Conservation (phyloP, 2,888 invertebrate species). For the Lottia scabra region DNA sequence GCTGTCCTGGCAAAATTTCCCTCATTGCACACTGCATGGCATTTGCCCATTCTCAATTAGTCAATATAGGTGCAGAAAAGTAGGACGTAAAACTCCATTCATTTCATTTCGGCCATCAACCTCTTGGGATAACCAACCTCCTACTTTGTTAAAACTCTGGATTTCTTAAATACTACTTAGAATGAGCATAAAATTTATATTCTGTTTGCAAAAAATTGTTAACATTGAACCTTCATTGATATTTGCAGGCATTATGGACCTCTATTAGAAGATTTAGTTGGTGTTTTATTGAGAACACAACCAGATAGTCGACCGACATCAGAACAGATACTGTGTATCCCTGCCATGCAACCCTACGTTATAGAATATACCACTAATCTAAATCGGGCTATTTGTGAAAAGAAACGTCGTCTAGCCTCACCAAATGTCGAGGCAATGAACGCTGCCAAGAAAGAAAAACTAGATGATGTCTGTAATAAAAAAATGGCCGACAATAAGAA, state of each 20-base stretch:
- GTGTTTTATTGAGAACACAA: conserved; percentile 43
- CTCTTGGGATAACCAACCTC: too few species aligned
- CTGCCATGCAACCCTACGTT: conserved; percentile 41
- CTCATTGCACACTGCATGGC: too few species aligned
- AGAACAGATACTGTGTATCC: conserved; percentile 42
- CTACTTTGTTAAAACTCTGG: too few species aligned
- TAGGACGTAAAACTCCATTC: too few species aligned
- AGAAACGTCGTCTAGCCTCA: neutral
- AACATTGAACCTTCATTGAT: neutral
- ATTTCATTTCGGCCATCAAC: too few species aligned
- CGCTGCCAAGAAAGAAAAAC: neutral
- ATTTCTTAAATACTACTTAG: too few species aligned
- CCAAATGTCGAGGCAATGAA: neutral
- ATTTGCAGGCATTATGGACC: conserved; percentile 46
- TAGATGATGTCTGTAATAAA: neutral
- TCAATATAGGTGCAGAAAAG: too few species aligned
- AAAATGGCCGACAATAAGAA: neutral
- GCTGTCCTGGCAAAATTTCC: too few species aligned
- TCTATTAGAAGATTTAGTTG: conserved; percentile 43
- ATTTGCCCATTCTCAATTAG: too few species aligned
- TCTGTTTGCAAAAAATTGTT: too few species aligned
- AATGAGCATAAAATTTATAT: too few species aligned
- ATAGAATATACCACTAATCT: neutral
- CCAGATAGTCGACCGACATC: conserved; percentile 54
- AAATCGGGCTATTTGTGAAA: neutral